A percentile compares a stretch with the other conserved stretches of the same genome.
These are phyloP conservation scores for Coelopa pilipes DNA, from an alignment of 2,888 invertebrate species.

Conservation along the genomic window DNA sequence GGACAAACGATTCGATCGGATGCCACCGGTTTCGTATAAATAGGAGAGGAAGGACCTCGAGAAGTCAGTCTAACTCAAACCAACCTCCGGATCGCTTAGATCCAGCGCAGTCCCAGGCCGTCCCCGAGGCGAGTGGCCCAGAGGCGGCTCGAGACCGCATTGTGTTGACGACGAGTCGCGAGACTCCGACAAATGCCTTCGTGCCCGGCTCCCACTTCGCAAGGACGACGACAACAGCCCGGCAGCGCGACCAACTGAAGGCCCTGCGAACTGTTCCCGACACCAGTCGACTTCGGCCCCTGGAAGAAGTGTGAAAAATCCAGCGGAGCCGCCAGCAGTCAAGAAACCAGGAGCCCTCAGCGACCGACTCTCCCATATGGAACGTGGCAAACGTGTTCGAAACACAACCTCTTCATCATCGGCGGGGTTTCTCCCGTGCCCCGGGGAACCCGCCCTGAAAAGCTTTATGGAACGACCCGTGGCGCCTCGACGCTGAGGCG, in stretches of 20 bases:
- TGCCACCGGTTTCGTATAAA: slow-evolving; percentile 37
- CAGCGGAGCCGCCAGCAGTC: neutral
- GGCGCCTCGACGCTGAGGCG: neutral
- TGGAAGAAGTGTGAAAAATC: slow-evolving; percentile 2
- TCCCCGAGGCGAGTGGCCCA: neutral
- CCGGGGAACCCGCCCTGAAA: neutral
- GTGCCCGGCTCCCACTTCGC: neutral
- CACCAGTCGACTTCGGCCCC: neutral
- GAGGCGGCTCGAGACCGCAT: neutral
- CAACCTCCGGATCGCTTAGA: neutral
- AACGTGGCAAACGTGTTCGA: slow-evolving; percentile 1
- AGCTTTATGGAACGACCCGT: slow-evolving; percentile 7
- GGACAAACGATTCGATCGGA: neutral
- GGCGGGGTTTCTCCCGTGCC: neutral
- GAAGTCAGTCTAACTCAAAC: slow-evolving; percentile 43
- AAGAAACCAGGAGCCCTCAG: neutral
- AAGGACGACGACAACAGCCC: no score
- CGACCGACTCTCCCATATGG: neutral
- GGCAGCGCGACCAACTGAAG: neutral
- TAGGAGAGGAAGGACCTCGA: slow-evolving; percentile 9
- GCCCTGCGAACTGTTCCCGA: neutral
- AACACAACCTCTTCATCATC: neutral
- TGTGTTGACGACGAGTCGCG: neutral
- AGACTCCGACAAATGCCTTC: neutral
- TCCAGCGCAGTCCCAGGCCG: neutral